Evolutionary conservation across 2,797 vertebrate species (phyloP).

Genomic region (Macropodus opercularis): DNA sequence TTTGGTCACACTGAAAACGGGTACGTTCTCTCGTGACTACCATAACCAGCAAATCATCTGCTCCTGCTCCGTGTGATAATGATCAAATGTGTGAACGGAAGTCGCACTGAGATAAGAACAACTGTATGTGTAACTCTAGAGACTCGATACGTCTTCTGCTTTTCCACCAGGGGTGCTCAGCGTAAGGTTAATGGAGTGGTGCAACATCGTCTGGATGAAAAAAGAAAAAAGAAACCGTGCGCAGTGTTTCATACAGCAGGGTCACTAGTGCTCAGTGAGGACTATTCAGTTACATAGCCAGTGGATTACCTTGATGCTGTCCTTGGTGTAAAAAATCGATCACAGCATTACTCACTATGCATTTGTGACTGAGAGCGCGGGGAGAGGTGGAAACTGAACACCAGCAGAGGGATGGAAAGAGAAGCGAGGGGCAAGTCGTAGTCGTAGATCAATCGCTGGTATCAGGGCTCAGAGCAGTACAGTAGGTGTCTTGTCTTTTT

Average conservation of each 20-base stretch:
- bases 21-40: constrained; percentile 77
- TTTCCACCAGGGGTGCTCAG: constrained; percentile 33
- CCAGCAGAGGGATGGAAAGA: constrained; percentile 35
- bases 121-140: constrained; percentile 2
- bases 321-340: constrained; percentile 76
- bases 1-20: constrained; percentile 87
- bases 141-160: not conserved
- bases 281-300: constrained; percentile 60
- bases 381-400: constrained; percentile 57
- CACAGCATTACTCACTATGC: constrained; percentile 48
- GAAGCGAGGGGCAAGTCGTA: constrained; percentile 4
- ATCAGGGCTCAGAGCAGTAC: constrained; percentile 16
- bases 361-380: constrained; percentile 43
- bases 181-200: constrained; percentile 59
- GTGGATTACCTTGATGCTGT: constrained; percentile 63
- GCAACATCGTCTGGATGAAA: constrained; percentile 38
- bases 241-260: constrained; percentile 24
- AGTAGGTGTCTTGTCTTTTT: constrained; percentile 16
- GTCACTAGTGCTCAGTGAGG: constrained; percentile 29
- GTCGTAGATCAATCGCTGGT: constrained; percentile 5
- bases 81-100: too few relatives aligned
- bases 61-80: too few relatives aligned
- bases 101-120: not conserved
- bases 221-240: constrained; percentile 17
- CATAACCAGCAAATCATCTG: too few relatives aligned